Conservation (phyloP, 92 coral and sea anemone genomes). For the Parazoanthus atlanticus region DNA sequence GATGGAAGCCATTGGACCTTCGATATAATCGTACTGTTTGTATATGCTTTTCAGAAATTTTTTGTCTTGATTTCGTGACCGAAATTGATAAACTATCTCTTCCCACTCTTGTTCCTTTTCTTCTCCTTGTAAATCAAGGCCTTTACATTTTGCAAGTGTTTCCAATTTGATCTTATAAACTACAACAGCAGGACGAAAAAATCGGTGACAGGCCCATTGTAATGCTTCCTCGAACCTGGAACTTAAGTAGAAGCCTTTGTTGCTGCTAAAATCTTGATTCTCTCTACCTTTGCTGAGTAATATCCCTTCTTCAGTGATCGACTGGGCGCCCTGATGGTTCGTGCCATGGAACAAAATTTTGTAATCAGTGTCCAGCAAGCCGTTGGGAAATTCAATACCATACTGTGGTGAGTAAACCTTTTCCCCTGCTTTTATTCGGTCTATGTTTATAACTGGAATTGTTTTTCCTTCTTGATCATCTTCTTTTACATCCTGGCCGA, state of each 20-base stretch:
- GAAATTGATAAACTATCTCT: background rate
- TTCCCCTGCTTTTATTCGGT: background rate
- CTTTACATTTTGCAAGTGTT: background rate
- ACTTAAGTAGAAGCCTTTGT: slow-evolving; percentile 45
- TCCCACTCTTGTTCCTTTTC: slow-evolving; percentile 9
- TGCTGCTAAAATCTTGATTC: slow-evolving; percentile 38
- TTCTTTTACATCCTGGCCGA: background rate
- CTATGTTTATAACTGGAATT: slow-evolving; percentile 34
- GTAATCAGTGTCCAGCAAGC: background rate
- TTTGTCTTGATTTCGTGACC: background rate
- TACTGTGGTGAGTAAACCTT: slow-evolving; percentile 12
- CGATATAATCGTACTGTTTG: background rate
- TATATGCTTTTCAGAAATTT: background rate
- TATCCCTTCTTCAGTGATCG: slow-evolving; percentile 39
- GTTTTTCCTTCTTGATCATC: background rate
- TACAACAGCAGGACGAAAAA: slow-evolving; percentile 9
- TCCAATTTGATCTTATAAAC: slow-evolving; percentile 9
- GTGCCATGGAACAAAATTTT: slow-evolving; percentile 53
- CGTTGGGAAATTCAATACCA: slow-evolving; percentile 2
- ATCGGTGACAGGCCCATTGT: slow-evolving; percentile 21
- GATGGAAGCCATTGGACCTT: slow-evolving; percentile 27
- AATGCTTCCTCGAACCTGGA: slow-evolving; percentile 22
- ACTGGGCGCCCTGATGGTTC: slow-evolving; percentile 39
- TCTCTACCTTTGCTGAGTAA: background rate
- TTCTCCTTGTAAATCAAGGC: slow-evolving; percentile 3